Conservation (phyloP, 2,113 vertebrate genomes). For the Thermophis baileyi region DNA sequence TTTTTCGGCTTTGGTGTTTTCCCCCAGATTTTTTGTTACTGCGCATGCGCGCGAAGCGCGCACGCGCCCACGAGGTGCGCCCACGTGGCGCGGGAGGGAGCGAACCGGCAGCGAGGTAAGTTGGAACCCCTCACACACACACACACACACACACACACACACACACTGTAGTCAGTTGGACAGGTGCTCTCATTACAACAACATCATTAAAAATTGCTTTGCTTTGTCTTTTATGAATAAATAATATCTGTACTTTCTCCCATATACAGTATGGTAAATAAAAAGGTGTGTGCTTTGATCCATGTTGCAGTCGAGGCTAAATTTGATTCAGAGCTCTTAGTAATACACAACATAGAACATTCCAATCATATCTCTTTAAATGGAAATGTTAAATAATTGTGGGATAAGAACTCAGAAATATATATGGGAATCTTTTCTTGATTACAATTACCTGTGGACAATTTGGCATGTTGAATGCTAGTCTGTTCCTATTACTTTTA, state of each 20-base stretch:
- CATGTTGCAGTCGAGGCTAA: not conserved
- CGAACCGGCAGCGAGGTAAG: too few relatives aligned
- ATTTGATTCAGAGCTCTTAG: not conserved
- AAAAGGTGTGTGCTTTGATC: not conserved
- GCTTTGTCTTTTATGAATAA: not conserved
- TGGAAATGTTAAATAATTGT: not conserved
- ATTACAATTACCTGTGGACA: not conserved
- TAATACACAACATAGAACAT: not conserved
- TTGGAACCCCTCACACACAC: too few relatives aligned
- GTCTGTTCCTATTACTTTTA: not conserved
- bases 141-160: too few relatives aligned
- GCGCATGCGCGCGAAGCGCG: too few relatives aligned
- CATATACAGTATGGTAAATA: not conserved
- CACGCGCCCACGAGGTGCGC: too few relatives aligned
- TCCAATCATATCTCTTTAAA: not conserved
- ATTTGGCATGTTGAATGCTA: not conserved
- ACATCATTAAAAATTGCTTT: not conserved
- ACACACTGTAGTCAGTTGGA: not conserved
- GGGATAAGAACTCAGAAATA: not conserved
- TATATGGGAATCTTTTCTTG: not conserved
- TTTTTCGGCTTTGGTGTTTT: too few relatives aligned
- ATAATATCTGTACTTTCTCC: not conserved
- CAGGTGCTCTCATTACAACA: not conserved
- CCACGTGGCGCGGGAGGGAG: too few relatives aligned
- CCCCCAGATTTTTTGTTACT: too few relatives aligned